A percentile compares a stretch with the other conserved stretches of the same genome.
Conservation (phyloP, 1,140 invertebrate species). For the Leptinotarsa lineolata region DNA sequence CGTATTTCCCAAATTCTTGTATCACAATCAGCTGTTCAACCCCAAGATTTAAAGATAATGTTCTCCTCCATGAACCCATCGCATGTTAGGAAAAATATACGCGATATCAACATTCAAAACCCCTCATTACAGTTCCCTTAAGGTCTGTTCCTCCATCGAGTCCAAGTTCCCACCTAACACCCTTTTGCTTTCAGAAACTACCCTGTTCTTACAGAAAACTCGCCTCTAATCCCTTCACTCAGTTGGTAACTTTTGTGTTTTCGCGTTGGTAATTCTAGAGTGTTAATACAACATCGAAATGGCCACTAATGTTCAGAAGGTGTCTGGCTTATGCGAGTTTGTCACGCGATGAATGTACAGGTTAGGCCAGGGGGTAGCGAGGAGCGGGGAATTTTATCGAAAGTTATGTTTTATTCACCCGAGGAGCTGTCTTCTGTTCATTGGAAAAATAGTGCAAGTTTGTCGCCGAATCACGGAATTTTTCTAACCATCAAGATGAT, state of each 20-base stretch:
- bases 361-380: constrained; percentile 1
- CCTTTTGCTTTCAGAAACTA: constrained; percentile 25
- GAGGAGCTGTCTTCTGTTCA: constrained; percentile 26
- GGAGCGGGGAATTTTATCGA: constrained; percentile 10
- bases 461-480: constrained; percentile 14
- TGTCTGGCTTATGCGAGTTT: constrained; percentile 50
- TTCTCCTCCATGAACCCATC: constrained; percentile 28
- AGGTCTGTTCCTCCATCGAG: constrained; percentile 27
- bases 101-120: constrained; percentile 26
- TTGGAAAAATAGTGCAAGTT: constrained; percentile 26
- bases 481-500: constrained; percentile 23
- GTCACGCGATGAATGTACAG: constrained; percentile 48
- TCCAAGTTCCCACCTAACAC: constrained; percentile 30
- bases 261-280: constrained; percentile 49
- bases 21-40: constrained; percentile 12
- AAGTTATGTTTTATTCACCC: constrained; percentile 37
- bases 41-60: constrained; percentile 22
- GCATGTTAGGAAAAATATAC: constrained; percentile 41
- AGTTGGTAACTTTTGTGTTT: constrained; percentile 32
- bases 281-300: constrained; percentile 56
- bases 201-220: constrained; percentile 18
- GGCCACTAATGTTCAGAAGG: constrained; percentile 54
- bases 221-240: constrained; percentile 17
- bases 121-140: constrained; percentile 25
- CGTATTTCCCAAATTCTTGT: not conserved